Evolutionary conservation across 2,113 vertebrate genomes (phyloP).

Genomic region (Hipposideros armiger): DNA sequence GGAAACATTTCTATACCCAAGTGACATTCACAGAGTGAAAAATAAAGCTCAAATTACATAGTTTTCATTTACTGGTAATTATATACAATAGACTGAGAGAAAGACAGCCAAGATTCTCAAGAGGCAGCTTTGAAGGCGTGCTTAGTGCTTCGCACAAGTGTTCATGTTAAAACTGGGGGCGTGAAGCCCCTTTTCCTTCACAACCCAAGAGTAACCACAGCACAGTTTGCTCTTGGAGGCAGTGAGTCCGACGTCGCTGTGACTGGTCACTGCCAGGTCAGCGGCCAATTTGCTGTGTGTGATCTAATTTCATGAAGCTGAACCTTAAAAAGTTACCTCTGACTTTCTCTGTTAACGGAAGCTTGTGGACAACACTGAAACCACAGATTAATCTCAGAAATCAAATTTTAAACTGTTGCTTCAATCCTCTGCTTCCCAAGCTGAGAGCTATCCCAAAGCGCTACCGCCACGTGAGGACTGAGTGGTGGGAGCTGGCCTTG

Average conservation of each 20-base stretch:
- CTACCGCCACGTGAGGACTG: no score
- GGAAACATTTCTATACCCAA: background rate
- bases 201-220: no score
- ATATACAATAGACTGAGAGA: background rate
- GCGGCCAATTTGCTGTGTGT: no score
- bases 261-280: background rate
- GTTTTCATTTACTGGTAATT: background rate
- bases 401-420: background rate
- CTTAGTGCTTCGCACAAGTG: background rate
- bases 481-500: background rate
- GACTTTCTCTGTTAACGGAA: background rate
- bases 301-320: background rate
- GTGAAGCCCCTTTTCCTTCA: background rate
- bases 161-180: background rate
- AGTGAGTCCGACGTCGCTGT: accelerated
- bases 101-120: background rate
- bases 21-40: background rate
- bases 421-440: background rate
- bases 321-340: background rate
- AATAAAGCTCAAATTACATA: background rate
- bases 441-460: background rate
- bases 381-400: background rate
- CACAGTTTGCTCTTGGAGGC: no score
- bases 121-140: background rate
- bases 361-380: no score